Base-by-base conservation (phyloP, 2,888 invertebrate genomes). In the Papilio protenor region DNA sequence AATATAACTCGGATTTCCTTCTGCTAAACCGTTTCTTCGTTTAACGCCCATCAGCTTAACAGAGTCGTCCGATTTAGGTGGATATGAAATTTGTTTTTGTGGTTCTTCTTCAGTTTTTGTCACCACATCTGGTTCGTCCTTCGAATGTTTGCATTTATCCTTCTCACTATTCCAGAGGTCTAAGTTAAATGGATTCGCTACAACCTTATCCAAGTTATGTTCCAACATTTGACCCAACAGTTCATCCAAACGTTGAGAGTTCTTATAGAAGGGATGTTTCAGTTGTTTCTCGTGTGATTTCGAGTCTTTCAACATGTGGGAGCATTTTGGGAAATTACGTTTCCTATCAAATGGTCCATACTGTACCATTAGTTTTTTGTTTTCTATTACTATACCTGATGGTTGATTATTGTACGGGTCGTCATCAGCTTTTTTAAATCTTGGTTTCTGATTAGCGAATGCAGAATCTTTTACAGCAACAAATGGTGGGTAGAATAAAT, bases 201-300 rank as follows among this genome's bases (percentile, higher is more conserved):
- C 45, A 33, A 78, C 73, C 45, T 64, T 78, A 4, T 86, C 87
- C 14, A 89, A 16, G 40, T 86, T 87, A 49, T 85, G 88, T n/a
- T 87, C 85, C 1, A 89, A 72, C 73, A 91, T 84, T 11, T 82
- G 84, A 23, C 89, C 90, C 1, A 92, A 61, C 0, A 91, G 69
- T 18, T 91, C 86, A n/a, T 92, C 92, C 1, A 92, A 69, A 55
- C 86, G 83, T 81, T 92, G 90, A 0, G 88, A 86, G 52, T 91
- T 88, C 78, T 92, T 89, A 45, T 90, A 90, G 71, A 89, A 92
- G 0, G 92, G 91, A 82, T 92, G 90, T 55, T 90, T 91, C 0
- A 89, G 71, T 73, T 89, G 83, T 52, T 87, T 86, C 70, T 92
- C 92, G 40, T 91, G 88, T 0, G 86, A 82, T 69, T 89, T 88